These are phyloP conservation scores for Hoplodrina ambigua DNA, from an alignment of 2,888 invertebrate genomes.

Conservation along the genomic window DNA sequence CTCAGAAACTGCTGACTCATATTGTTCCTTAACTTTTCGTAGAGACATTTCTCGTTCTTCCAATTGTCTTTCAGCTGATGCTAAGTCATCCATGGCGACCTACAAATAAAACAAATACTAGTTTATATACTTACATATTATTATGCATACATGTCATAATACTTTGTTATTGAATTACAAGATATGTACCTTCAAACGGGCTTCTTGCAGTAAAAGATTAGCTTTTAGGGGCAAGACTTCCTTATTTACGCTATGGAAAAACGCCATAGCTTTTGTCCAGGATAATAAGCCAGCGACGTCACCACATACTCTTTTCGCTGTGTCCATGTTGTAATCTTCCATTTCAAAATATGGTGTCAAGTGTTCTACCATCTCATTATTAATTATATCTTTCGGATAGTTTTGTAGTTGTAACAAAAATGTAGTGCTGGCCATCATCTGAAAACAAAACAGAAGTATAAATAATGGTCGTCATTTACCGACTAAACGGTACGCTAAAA, in stretches of 20 bases:
- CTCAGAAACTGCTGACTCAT: constrained; percentile 97
- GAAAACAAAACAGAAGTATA: constrained; percentile 48
- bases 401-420: constrained; percentile 97
- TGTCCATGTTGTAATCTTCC: constrained; percentile 99
- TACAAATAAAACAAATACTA: constrained; percentile 65
- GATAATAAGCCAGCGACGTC: constrained; percentile 98
- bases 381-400: constrained; percentile 98
- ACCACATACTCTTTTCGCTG: constrained; percentile 98
- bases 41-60: constrained; percentile 97
- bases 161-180: not conserved
- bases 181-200: constrained; percentile 92
- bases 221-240: constrained; percentile 98
- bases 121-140: not conserved
- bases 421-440: constrained; percentile 99
- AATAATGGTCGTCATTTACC: not conserved
- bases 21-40: constrained; percentile 97
- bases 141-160: not conserved
- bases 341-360: constrained; percentile 97
- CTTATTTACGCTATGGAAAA: constrained; percentile 98
- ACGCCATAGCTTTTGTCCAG: constrained; percentile 99
- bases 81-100: constrained; percentile 97
- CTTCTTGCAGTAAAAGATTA: constrained; percentile 97
- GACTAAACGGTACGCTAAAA: too few species aligned
- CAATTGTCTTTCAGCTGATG: constrained; percentile 96
- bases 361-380: constrained; percentile 99